Evolutionary conservation across 2,113 vertebrate genomes (phyloP), one percentile per base, ranked within the genome.

Genomic region (Seriola quinqueradiata): DNA sequence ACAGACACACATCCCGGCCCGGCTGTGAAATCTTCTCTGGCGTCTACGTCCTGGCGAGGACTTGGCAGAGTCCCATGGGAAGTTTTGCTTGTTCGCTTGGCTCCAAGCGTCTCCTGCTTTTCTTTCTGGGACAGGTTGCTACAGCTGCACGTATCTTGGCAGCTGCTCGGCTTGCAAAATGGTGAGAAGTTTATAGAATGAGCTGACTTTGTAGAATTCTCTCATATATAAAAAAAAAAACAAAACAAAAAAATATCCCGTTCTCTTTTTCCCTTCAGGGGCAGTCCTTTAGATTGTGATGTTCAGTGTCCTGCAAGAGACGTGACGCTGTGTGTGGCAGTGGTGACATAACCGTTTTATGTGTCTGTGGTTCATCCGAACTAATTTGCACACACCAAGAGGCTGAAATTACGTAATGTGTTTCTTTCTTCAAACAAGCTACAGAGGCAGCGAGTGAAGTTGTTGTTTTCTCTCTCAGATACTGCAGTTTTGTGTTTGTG

Each of bases 31-130:
- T 82, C 48, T 67, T 40, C 48, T 58, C 73, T 42, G 70, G 14
- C 12, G 13, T 72, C 50, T 69, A 58, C 69, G 72, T 82, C 72
- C 78, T 52, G 75, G 54, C 75, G 83, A 74, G 38, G 38, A 38
- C 38, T 38, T 38, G 38, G 74, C 42, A 21, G 9, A 71, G 72
- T 55, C 81, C 52, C 65, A 2, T 21, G 69, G 77, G 85, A 78
- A 32, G 55, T 75, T 69, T 69, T 28, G 52, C 83, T 75, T 36
- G 78, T 70, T 79, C 71, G 70, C 70, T 70, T 79, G 75, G 73
- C 70, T 70, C 70, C 52, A 50, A 77, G 81, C 38, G 0, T 61
- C 77, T 80, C 74, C 59, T 16, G 71, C 60, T 63, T 79, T 81
- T 81, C 44, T 8, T 36, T 84, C 54, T 66, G 60, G 34, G 50